These are phyloP conservation scores for Crotalus helleri DNA, from an alignment of 2,113 vertebrate genomes.

Conservation along the genomic window DNA sequence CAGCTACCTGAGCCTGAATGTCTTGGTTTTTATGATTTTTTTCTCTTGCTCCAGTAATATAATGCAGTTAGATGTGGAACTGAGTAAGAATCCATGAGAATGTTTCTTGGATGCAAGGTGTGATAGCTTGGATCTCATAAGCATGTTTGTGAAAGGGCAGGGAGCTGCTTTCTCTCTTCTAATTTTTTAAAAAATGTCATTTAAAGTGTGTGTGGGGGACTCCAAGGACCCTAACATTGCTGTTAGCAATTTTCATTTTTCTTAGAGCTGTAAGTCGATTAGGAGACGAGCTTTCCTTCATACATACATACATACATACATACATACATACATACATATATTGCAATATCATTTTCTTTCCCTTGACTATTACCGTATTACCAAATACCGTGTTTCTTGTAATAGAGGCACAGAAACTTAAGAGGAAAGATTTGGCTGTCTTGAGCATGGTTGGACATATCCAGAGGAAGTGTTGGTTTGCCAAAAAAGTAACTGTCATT, in stretches of 20 bases:
- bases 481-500: background rate
- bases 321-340: no score
- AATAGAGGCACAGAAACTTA: background rate
- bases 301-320: no score
- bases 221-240: background rate
- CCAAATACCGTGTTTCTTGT: background rate
- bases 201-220: background rate
- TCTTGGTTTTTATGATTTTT: background rate
- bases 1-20: background rate
- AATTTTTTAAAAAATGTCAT: background rate
- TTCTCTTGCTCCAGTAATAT: background rate
- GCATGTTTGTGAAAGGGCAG: background rate
- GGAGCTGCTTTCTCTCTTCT: background rate
- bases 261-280: background rate
- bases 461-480: background rate
- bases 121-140: background rate
- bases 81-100: background rate
- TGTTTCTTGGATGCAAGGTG: background rate
- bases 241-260: background rate
- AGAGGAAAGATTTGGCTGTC: background rate
- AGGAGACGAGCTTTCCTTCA: background rate
- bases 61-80: background rate
- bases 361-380: background rate
- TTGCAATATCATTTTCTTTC: constrained; percentile 8
- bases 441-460: background rate